A percentile compares a stretch with the other conserved stretches of the same genome.
Conservation (phyloP, 2,113 vertebrate genomes). For the Labeo catla region DNA sequence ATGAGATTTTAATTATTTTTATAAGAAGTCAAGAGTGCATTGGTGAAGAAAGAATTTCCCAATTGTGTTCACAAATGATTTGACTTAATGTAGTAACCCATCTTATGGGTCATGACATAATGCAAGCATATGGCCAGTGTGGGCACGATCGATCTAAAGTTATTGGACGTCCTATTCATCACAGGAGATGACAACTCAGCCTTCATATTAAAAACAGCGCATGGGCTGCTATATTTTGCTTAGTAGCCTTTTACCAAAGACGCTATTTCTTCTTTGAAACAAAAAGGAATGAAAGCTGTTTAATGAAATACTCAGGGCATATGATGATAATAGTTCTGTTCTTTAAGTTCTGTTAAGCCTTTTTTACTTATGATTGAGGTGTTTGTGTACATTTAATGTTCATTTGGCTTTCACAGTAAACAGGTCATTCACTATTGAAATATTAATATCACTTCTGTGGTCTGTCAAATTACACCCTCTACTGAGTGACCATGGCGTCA, state of each 20-base stretch:
- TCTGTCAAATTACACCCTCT: neutral
- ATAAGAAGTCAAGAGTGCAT: slow-evolving; percentile 12
- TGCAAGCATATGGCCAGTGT: slow-evolving; percentile 18
- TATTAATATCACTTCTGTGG: neutral
- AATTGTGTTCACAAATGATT: slow-evolving; percentile 8
- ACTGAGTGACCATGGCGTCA: neutral
- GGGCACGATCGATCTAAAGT: neutral
- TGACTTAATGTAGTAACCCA: neutral
- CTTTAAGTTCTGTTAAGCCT: neutral
- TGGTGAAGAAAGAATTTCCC: neutral
- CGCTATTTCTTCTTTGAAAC: slow-evolving; percentile 39
- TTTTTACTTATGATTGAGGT: neutral
- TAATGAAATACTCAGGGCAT: slow-evolving; percentile 30
- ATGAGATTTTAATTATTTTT: slow-evolving; percentile 22
- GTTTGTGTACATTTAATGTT: slow-evolving; percentile 1
- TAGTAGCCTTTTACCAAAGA: slow-evolving; percentile 10
- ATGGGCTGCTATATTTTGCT: neutral
- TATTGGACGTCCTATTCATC: neutral
- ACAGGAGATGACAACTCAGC: neutral
- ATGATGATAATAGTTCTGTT: slow-evolving; percentile 14
- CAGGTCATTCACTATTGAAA: neutral
- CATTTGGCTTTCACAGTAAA: slow-evolving; percentile 7
- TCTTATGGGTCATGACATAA: neutral
- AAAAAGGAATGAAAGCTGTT: slow-evolving; percentile 47
- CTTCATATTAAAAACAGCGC: slow-evolving; percentile 5